Evolutionary conservation across 2,797 vertebrate genomes (phyloP), one percentile per base, ranked within the genome.

Genomic region (Pangasius larnaudii): DNA sequence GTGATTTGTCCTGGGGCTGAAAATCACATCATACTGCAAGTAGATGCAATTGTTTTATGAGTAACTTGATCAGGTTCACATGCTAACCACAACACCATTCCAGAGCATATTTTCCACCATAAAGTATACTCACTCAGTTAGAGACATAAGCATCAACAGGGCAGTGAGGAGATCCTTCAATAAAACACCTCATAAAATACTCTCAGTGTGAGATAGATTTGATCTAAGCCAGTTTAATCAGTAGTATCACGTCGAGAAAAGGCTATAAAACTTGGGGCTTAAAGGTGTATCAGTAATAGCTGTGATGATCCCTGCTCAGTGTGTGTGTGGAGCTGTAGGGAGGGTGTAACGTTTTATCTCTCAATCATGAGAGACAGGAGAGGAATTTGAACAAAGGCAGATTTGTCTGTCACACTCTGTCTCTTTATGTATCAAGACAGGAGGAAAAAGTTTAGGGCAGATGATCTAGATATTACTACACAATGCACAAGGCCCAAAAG

Each of bases 111-210:
- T 89, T 83, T 53, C 75, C 88, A 85, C 81, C 53, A 30, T 63
- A 82, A 67, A 49, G 42, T 39, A 33, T 3, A 36, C 77, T 82
- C 58, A 56, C 33, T 22, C 18, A 83, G 53, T 59, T 53, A 51
- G 59, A 69, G 49, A 78, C 39, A 58, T 74, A 72, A 80, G 51
- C 59, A 87, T 88, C 56, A 85, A 84, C 88, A 89, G 85, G 81
- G 51, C 51, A 88, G 46, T 22, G n/a, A 80, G 72, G 88, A 87
- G 89, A 87, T 90, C 74, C 74, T 87, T 39, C 65, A 81, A 80
- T 89, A 88, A 88, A 88, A 90, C 87, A 90, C 85, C 78, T 89
- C 74, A 77, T 91, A 86, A 90, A 89, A 87, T 82, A 69, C 69
- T 86, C 84, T 89, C 36, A 58, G 39, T 85, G 77, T 72, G 79